Conservation (phyloP, 1,140 invertebrate genomes). For the Maniola jurtina region DNA sequence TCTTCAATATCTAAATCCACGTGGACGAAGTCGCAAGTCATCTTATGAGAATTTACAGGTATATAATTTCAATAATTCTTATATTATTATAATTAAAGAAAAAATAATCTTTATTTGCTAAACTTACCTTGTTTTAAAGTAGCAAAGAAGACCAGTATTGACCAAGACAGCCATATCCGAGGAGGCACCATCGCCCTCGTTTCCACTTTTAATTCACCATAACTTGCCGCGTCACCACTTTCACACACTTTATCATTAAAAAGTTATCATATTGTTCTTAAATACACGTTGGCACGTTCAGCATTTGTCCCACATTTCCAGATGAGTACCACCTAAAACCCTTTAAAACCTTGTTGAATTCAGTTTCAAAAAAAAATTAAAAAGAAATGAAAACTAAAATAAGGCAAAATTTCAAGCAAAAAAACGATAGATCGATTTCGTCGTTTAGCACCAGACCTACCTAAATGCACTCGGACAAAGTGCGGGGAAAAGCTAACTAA, state of each 20-base stretch:
- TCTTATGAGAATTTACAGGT: too few species aligned
- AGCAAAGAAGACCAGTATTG: conserved; percentile 35
- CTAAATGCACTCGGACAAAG: too few species aligned
- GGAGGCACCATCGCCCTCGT: conserved; percentile 45
- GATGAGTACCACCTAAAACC: neutral
- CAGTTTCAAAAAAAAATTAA: too few species aligned
- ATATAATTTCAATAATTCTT: neutral
- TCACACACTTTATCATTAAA: neutral
- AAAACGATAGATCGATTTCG: too few species aligned
- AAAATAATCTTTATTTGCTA: neutral
- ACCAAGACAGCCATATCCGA: conserved; percentile 32
- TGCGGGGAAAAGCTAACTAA: too few species aligned
- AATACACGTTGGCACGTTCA: neutral
- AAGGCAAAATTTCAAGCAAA: too few species aligned
- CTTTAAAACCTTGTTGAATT: too few species aligned
- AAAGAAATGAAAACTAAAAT: too few species aligned
- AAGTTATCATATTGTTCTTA: neutral
- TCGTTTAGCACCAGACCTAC: too few species aligned
- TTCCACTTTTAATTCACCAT: conserved; percentile 27
- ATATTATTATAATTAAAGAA: too few species aligned
- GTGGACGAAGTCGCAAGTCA: too few species aligned
- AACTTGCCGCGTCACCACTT: conserved; percentile 14
- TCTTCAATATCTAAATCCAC: too few species aligned
- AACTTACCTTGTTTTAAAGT: conserved; percentile 44
- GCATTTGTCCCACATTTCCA: neutral